Conservation (phyloP, 2,888 invertebrate species). For the Dasysyrphus albostriatus region DNA sequence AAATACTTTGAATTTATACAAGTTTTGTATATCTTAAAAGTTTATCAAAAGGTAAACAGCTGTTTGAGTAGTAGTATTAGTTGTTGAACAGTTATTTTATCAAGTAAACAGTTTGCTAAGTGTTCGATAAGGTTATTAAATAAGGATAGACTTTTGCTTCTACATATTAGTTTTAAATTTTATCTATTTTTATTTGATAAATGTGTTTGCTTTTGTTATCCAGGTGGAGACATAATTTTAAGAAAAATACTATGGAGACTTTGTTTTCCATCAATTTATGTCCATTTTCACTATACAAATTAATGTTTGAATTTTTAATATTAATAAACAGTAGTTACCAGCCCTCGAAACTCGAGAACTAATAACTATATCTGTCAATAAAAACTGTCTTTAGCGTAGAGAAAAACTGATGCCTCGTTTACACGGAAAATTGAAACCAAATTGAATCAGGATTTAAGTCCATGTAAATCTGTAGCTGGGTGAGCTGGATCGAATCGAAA, state of each 20-base stretch:
- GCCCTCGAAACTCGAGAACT: too few relatives aligned
- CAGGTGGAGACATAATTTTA: too few relatives aligned
- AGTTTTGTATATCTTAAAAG: not conserved
- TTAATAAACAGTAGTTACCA: too few relatives aligned
- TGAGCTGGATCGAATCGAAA: too few relatives aligned
- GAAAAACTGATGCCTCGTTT: too few relatives aligned
- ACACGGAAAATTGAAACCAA: too few relatives aligned
- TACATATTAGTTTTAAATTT: not conserved
- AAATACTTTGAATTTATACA: constrained; percentile 10
- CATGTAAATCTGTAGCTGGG: too few relatives aligned
- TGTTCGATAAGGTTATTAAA: not conserved
- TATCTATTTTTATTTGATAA: not conserved
- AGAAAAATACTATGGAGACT: not conserved
- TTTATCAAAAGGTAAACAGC: not conserved
- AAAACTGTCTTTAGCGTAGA: too few relatives aligned
- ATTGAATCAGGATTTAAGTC: too few relatives aligned
- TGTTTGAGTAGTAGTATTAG: not conserved
- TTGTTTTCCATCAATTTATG: not conserved
- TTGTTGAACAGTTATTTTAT: not conserved
- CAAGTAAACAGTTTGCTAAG: not conserved
- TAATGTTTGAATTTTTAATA: too few relatives aligned
- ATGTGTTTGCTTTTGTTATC: not conserved
- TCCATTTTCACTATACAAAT: too few relatives aligned
- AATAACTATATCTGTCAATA: too few relatives aligned
- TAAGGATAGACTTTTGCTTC: not conserved